These are phyloP conservation scores for Gopherus flavomarginatus DNA, from an alignment of 2,113 vertebrate species.

Conservation along the genomic window DNA sequence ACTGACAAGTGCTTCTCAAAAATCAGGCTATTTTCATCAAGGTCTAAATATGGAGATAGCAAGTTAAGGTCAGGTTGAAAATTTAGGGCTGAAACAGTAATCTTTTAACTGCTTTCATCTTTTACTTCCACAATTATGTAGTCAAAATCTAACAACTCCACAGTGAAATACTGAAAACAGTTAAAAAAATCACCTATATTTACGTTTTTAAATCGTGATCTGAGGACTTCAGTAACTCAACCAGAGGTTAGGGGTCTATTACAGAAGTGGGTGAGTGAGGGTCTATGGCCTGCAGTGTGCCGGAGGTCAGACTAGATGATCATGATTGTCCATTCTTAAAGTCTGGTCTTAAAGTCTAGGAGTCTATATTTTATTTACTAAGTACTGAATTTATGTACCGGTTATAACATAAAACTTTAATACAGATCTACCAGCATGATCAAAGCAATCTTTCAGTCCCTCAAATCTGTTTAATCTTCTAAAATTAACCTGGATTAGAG, in stretches of 20 bases:
- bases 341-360: not conserved
- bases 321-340: not conserved
- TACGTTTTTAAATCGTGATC: not conserved
- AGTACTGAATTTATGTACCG: not conserved
- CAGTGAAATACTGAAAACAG: not conserved
- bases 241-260: not conserved
- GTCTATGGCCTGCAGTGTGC: not conserved
- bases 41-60: not conserved
- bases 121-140: not conserved
- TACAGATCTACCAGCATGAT: not conserved
- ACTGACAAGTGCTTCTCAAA: not conserved
- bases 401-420: not conserved
- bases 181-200: not conserved
- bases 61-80: not conserved
- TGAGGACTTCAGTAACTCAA: not conserved
- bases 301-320: not conserved
- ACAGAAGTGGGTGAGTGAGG: not conserved
- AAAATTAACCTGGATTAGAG: not conserved
- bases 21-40: not conserved
- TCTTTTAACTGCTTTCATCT: conserved; percentile 4
- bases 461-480: not conserved
- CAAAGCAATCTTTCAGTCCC: conserved; percentile 10
- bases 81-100: not conserved
- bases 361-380: not conserved
- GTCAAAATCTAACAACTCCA: not conserved